Conservation (phyloP, 2,797 vertebrate genomes). For the Cirrhinus molitorella region DNA sequence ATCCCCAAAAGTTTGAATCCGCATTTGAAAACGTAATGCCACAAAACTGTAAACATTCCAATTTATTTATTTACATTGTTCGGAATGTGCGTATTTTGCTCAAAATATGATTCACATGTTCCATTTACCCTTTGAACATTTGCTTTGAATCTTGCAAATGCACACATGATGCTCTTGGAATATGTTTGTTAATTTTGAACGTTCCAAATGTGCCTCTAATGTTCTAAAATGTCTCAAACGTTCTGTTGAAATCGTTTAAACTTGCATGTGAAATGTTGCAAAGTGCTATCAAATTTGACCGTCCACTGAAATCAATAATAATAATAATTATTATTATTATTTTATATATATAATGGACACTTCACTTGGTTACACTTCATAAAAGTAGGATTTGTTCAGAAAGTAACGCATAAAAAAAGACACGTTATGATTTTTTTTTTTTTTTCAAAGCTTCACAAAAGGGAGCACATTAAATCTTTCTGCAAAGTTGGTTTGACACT, state of each 20-base stretch:
- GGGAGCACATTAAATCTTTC: not conserved
- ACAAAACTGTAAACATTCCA: not conserved
- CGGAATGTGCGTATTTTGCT: not conserved
- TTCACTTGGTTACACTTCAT: too few relatives aligned
- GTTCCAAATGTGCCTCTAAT: not conserved
- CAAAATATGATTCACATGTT: not conserved
- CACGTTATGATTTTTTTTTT: not conserved
- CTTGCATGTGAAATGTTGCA: not conserved
- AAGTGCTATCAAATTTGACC: not conserved
- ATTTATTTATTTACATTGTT: not conserved
- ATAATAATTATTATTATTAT: too few relatives aligned
- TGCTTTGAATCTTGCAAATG: not conserved
- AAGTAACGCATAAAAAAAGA: not conserved
- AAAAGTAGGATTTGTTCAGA: not conserved
- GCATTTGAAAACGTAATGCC: too few relatives aligned
- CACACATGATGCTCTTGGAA: not conserved
- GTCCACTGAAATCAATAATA: not conserved
- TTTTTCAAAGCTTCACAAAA: not conserved
- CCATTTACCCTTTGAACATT: not conserved
- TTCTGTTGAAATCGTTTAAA: not conserved
- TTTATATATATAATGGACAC: too few relatives aligned
- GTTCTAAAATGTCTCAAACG: too few relatives aligned
- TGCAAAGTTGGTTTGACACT: not conserved
- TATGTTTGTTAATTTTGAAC: not conserved
- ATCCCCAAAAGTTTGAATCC: not conserved